A percentile compares a stretch with the other conserved stretches of the same genome.
These are phyloP conservation scores for Aplysia californica DNA, from an alignment of 1,140 invertebrate species.

Conservation along the genomic window DNA sequence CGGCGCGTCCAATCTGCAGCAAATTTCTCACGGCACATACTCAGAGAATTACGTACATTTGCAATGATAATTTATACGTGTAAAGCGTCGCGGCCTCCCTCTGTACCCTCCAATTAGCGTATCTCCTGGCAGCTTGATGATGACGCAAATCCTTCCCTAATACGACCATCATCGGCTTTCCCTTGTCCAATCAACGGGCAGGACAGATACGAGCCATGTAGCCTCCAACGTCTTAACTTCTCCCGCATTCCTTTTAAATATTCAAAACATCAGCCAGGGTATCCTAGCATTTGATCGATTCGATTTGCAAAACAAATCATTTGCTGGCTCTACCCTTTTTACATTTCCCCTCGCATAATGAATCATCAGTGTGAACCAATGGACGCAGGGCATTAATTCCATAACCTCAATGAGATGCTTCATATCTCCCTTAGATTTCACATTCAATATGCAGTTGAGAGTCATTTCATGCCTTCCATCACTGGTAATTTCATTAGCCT, in stretches of 20 bases:
- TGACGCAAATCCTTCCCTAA: too few species aligned
- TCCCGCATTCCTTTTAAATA: neutral
- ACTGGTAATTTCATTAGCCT: conserved; percentile 7
- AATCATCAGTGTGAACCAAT: neutral
- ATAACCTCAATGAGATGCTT: neutral
- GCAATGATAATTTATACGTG: too few species aligned
- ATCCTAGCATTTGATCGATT: neutral
- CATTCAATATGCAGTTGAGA: conserved; percentile 10
- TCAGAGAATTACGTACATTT: too few species aligned
- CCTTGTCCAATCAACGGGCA: neutral
- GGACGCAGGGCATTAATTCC: neutral
- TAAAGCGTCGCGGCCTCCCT: too few species aligned
- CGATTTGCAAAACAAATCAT: neutral
- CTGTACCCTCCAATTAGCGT: too few species aligned
- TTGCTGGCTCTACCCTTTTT: neutral
- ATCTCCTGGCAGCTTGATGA: too few species aligned
- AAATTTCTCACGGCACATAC: neutral
- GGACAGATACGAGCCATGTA: neutral
- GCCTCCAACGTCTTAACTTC: too few species aligned
- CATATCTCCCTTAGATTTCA: neutral
- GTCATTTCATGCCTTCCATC: conserved; percentile 1
- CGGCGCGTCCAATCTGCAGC: neutral
- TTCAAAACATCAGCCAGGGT: neutral
- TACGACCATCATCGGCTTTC: too few species aligned
- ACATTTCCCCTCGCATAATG: neutral